Evolutionary conservation across 2,888 invertebrate species (phyloP).

Genomic region (Penaeus monodon): DNA sequence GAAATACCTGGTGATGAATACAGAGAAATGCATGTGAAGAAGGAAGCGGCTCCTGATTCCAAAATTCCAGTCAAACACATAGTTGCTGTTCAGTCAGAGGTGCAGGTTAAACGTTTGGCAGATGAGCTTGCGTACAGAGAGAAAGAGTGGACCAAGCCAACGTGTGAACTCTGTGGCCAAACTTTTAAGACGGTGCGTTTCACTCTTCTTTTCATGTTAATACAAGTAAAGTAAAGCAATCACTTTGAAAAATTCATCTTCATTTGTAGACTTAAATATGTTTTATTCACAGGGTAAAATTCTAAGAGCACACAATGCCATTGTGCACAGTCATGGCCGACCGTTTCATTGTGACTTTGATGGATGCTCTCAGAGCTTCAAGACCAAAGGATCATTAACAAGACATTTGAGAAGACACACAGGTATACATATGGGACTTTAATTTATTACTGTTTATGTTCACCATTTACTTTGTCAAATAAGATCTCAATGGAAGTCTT

Average conservation of each 20-base stretch:
- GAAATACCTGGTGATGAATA: too few relatives aligned
- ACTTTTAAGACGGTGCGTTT: conserved; percentile 47
- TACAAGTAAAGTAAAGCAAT: too few relatives aligned
- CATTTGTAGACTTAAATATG: too few relatives aligned
- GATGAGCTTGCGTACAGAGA: neutral
- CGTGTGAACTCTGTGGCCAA: conserved; percentile 46
- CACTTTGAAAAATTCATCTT: too few relatives aligned
- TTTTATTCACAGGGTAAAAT: conserved; percentile 39
- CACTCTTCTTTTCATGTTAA: neutral
- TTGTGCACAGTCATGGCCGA: conserved; percentile 48
- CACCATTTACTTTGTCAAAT: too few relatives aligned
- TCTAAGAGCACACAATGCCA: conserved; percentile 36
- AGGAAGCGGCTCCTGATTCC: neutral
- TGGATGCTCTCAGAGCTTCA: conserved; percentile 53
- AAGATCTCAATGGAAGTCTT: too few relatives aligned
- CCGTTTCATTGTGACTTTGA: conserved; percentile 50
- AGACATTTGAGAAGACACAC: conserved; percentile 58
- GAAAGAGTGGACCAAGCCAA: conserved; percentile 25
- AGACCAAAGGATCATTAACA: conserved; percentile 57
- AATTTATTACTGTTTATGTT: neutral
- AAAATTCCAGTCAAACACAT: conserved; percentile 33
- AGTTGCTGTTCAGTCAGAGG: conserved; percentile 12
- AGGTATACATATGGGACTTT: conserved; percentile 32
- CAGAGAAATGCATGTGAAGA: conserved; percentile 1
- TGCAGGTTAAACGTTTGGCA: neutral